Evolutionary conservation across 2,888 invertebrate species (phyloP).

Genomic region (Tenodera sinensis): DNA sequence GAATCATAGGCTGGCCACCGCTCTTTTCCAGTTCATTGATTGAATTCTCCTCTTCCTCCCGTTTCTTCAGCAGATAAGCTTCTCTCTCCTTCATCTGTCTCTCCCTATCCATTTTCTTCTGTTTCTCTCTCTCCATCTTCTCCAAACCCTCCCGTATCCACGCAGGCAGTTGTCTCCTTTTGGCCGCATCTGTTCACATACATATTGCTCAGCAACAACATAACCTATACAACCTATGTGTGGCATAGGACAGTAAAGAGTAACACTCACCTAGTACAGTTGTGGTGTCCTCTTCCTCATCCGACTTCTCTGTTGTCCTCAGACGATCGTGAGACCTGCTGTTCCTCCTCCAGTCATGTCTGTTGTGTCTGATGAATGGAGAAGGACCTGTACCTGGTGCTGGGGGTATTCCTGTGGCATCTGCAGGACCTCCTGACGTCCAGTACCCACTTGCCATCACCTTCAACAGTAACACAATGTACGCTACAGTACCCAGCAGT

Average conservation of each 20-base stretch:
- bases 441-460: constrained; percentile 27
- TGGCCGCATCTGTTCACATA: constrained; percentile 68
- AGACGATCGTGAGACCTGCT: constrained; percentile 28
- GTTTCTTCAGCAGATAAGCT: constrained; percentile 52
- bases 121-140: constrained; percentile 94
- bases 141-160: constrained; percentile 97
- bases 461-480: not conserved
- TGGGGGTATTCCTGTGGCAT: constrained; percentile 38
- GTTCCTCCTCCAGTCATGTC: constrained; percentile 31
- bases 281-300: constrained; percentile 33
- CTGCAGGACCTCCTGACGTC: constrained; percentile 35
- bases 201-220: not conserved
- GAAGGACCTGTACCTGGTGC: constrained; percentile 42
- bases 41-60: constrained; percentile 53
- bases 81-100: constrained; percentile 62
- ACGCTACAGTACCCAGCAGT: not conserved
- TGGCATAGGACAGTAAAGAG: no score
- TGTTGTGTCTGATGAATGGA: constrained; percentile 34
- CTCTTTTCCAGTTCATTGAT: constrained; percentile 33
- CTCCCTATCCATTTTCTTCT: constrained; percentile 78
- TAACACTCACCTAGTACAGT: constrained; percentile 26
- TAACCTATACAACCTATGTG: no score
- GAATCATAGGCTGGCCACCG: constrained; percentile 39
- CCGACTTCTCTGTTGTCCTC: constrained; percentile 31
- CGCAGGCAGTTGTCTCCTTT: constrained; percentile 86